phyloP scores from a whole-genome alignment of 1,140 invertebrate species.

The Drosophila kikkawai region DNA sequence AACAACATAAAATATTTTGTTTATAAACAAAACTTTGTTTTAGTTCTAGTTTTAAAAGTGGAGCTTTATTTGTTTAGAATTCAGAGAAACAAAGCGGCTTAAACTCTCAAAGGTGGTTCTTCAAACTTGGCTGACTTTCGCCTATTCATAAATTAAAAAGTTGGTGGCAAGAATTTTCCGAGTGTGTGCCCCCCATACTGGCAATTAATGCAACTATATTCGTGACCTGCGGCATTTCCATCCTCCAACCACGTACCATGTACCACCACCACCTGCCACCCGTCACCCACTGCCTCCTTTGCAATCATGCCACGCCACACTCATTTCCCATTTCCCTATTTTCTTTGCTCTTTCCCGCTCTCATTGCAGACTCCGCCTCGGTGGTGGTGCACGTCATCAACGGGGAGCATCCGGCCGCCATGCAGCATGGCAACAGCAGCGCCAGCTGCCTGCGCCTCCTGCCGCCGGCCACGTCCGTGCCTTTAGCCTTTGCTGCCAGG shows the following conservation, averaged over 20 bases:
- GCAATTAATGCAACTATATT: slow-evolving; percentile 22
- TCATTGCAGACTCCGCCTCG: slow-evolving; percentile 87
- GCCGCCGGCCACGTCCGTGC: slow-evolving; percentile 57
- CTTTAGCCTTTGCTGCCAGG: slow-evolving; percentile 66
- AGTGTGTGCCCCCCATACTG: slow-evolving; percentile 1
- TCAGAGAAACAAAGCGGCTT: neutral
- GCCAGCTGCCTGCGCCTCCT: slow-evolving; percentile 68
- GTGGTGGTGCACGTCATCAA: slow-evolving; percentile 89
- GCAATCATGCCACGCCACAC: slow-evolving; percentile 13
- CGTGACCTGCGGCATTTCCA: slow-evolving; percentile 20
- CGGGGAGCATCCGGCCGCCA: slow-evolving; percentile 90
- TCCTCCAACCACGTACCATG: neutral
- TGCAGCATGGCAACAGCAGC: slow-evolving; percentile 88
- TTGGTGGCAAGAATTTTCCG: slow-evolving; percentile 12
- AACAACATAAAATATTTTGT: neutral
- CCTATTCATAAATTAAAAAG: slow-evolving; percentile 10
- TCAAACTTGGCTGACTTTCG: slow-evolving; percentile 2
- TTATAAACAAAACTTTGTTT: neutral
- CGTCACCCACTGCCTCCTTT: neutral
- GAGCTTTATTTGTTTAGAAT: neutral
- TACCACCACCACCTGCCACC: neutral
- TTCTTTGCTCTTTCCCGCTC: neutral
- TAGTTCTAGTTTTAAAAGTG: neutral
- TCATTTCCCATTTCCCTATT: slow-evolving; percentile 27
- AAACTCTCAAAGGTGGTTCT: neutral